Evolutionary conservation across 2,113 vertebrate species (phyloP), one percentile per base, ranked within the genome.

Genomic region (Trogon melanurus): DNA sequence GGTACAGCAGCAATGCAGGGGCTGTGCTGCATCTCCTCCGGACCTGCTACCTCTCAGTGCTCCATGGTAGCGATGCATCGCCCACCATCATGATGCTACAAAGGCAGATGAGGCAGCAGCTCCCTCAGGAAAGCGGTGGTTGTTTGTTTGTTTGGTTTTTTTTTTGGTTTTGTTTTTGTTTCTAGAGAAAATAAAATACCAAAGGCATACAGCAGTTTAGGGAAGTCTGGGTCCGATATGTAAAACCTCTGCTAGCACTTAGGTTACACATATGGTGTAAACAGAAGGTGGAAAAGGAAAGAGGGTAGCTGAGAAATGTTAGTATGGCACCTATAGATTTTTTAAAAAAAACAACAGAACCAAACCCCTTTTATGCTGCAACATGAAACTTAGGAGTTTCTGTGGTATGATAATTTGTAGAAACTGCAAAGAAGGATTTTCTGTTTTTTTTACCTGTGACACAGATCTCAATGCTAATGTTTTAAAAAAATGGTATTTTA

Each of bases 31-130:
- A 20, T 23, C 66, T 79, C 66, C 38, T 79, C 41, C 50, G 19
- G 29, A 9, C 66, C 47, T 38, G 32, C 47, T 32, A 38, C 32
- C 17, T 56, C 57, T 30, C 36, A 3, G 15, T 1, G 3, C n/a
- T 50, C 45, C 21, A n/a, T 4, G 4, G 36, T 23, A 6, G 58
- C 34, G 13, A 14, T 4, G 7, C 0, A 0, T 41, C 71, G 25
- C 14, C 16, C 6, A 0, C 50, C 20, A 0, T 50, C 14, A 1
- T 10, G 9, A 22, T 62, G 58, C 50, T 27, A 11, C 15, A 58
- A 85, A 38, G 36, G 48, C n/a, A 62, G n/a, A 21, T 16, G 29
- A 41, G 16, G 12, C 36, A 57, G 16, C 36, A 30, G 32, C 7
- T 70, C 36, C 64, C 6, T 1, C 62, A 70, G 48, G 50, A 32